Percentiles rank a stretch among this genome's conserved stretches.
Conservation (phyloP, 2,888 invertebrate genomes). For the Pandemis cinnamomeana region DNA sequence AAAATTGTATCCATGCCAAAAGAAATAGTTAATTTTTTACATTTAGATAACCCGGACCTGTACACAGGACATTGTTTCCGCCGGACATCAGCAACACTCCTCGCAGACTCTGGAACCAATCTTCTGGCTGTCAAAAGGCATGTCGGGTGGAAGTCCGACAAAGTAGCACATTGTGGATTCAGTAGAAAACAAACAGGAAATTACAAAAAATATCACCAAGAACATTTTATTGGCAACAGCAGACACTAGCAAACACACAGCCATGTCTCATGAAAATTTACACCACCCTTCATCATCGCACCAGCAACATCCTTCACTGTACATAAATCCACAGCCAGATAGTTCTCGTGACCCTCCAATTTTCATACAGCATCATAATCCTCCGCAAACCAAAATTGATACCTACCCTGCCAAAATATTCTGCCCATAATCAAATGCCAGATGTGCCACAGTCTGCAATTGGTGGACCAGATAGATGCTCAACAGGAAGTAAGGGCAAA, state of each 20-base stretch:
- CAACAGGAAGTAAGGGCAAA: conserved; percentile 1
- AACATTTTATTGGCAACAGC: conserved; percentile 14
- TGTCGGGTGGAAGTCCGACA: no score
- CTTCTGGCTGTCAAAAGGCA: conserved; percentile 17
- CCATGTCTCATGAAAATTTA: conserved; percentile 8
- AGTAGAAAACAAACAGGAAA: conserved; percentile 11
- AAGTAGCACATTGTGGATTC: conserved; percentile 20
- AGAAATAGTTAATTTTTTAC: conserved; percentile 27
- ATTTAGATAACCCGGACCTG: conserved; percentile 4
- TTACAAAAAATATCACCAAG: conserved; percentile 20
- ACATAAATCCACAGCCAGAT: conserved; percentile 28
- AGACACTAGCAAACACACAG: conserved; percentile 20
- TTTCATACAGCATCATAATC: conserved; percentile 22
- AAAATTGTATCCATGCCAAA: conserved; percentile 32
- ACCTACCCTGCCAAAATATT: conserved; percentile 16
- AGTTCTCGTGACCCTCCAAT: conserved; percentile 21
- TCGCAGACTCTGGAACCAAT: conserved; percentile 19
- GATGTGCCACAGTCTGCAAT: conserved; percentile 7
- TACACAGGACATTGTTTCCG: conserved; percentile 18
- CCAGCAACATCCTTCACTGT: conserved; percentile 10
- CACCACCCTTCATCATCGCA: neutral
- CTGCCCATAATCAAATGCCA: conserved; percentile 7
- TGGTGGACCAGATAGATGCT: conserved; percentile 16
- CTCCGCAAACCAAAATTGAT: conserved; percentile 3
- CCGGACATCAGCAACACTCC: conserved; percentile 33